Conservation (phyloP, 2,797 vertebrate genomes). For the Aulostomus chinensis region DNA sequence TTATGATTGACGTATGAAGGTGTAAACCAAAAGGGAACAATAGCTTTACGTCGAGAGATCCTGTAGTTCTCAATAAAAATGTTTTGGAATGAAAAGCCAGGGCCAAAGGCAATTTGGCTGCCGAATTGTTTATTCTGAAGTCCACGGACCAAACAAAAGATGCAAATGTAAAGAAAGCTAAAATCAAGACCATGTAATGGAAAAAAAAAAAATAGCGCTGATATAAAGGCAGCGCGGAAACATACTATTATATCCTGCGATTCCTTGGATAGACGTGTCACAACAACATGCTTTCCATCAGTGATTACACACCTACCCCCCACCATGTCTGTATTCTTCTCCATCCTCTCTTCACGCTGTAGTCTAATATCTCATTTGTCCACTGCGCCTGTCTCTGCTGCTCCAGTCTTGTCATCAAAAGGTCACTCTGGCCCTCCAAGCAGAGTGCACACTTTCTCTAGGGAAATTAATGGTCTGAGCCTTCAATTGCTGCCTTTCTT, state of each 20-base stretch:
- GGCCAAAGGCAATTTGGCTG: slow-evolving; percentile 10
- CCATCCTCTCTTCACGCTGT: slow-evolving; percentile 47
- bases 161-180: neutral
- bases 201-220: neutral
- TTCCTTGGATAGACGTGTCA: neutral
- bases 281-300: slow-evolving; percentile 3
- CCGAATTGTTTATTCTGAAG: slow-evolving; percentile 10
- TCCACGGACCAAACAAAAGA: neutral
- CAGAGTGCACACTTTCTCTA: slow-evolving; percentile 67
- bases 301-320: slow-evolving; percentile 26
- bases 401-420: slow-evolving; percentile 77
- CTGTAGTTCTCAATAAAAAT: no score
- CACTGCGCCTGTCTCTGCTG: slow-evolving; percentile 64
- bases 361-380: slow-evolving; percentile 80
- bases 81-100: slow-evolving; percentile 11
- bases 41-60: no score
- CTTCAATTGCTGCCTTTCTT: slow-evolving; percentile 65
- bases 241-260: no score
- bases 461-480: slow-evolving; percentile 83
- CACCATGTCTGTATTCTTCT: slow-evolving; percentile 43
- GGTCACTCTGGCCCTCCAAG: slow-evolving; percentile 78
- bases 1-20: no score
- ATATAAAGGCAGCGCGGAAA: neutral
- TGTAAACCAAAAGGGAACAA: no score
- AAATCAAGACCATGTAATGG: no score